Evolutionary conservation across 2,113 vertebrate genomes (phyloP), one percentile per base, ranked within the genome.

Genomic region (Himantopus leucocephalus): DNA sequence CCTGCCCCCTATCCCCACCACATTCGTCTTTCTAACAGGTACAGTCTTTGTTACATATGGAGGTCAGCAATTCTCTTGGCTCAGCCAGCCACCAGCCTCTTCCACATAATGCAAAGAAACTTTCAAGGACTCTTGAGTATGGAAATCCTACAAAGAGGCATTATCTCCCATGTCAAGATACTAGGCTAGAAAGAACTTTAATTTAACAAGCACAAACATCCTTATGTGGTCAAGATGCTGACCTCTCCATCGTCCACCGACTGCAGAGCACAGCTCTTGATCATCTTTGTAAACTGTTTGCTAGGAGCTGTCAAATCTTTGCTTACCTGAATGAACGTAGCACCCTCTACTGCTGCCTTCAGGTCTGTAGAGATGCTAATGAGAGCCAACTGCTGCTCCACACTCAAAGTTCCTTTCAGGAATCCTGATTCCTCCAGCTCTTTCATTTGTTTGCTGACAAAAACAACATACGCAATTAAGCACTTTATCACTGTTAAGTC

Each of bases 261-360:
- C 10, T 14, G 15, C 11, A 1, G 7, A 63, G 30, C 48, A 43
- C 43, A 66, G 30, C 19, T 75, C 79, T 74, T 18, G 6, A 89
- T 63, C 22, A 29, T 19, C 43, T 75, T 70, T 53, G 67, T 45
- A 6, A 81, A 22, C 8, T 8, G 8, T 41, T 59, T 56, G 32
- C 43, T 16, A 56, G 8, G 18, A 60, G 27, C 0, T 30, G 14
- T 11, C 24, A 55, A 18, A 66, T 68, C 63, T 85, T 78, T 35
- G 91, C 98, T 97, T 97, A 99, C 99, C 99, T 99, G 99, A 94
- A 99, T 98, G 96, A 99, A 99, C 95, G 99, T 96, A 82, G 99
- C 98, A 73, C 98, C 99, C 97, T 99, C 98, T 98, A 99, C 96
- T 67, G 99, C 99, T 76, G 95, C 95, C 35, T 98, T 95, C 48